phyloP scores from a whole-genome alignment of 2,797 vertebrate species.

The Monodelphis domestica region DNA sequence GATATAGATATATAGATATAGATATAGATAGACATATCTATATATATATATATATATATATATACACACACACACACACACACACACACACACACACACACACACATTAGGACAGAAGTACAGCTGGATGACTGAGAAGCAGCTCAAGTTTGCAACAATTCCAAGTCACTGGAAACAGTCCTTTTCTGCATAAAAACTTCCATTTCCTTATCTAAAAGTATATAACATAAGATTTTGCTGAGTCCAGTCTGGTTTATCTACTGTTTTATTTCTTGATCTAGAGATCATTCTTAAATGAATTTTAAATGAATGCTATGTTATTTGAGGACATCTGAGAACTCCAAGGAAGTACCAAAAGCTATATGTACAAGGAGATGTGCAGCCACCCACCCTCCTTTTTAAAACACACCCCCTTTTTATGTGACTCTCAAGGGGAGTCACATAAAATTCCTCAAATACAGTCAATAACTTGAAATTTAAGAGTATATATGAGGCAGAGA shows the following conservation, averaged over 20 bases:
- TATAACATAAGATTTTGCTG: neutral
- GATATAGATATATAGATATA: too few relatives aligned
- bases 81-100: too few relatives aligned
- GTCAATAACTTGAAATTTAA: neutral
- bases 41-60: too few relatives aligned
- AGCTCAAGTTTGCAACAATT: neutral
- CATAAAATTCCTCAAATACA: neutral
- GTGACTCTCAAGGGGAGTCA: too few relatives aligned
- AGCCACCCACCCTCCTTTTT: neutral
- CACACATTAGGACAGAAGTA: too few relatives aligned
- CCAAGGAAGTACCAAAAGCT: neutral
- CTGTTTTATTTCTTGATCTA: neutral
- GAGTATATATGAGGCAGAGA: neutral
- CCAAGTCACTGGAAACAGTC: neutral
- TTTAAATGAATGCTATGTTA: constrained; percentile 26
- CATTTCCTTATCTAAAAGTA: constrained; percentile 39
- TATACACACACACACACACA: too few relatives aligned
- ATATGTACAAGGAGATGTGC: neutral
- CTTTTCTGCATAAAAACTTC: neutral
- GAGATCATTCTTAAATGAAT: constrained; percentile 6
- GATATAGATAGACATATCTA: too few relatives aligned
- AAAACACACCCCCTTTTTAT: neutral
- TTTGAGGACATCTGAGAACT: neutral
- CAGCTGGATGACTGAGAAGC: neutral
- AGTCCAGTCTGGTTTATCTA: neutral